Conservation (phyloP, 1,140 invertebrate species). For the Drosophila grimshawi region DNA sequence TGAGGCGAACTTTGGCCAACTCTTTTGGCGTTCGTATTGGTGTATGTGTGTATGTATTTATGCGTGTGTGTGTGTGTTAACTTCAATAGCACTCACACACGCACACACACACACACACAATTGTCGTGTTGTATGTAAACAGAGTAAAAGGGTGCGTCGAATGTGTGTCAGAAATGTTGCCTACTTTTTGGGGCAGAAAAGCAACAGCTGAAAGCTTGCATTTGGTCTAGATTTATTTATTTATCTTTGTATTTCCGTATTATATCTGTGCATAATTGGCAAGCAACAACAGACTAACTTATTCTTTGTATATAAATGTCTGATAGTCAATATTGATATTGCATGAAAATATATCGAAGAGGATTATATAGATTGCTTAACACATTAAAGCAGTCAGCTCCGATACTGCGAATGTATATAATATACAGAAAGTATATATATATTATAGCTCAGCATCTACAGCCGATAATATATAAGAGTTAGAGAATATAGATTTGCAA, state of each 20-base stretch:
- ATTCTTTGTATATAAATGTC: no score
- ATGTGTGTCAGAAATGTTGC: constrained; percentile 38
- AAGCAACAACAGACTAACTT: no score
- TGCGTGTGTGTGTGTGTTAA: constrained; percentile 1
- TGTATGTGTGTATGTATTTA: not conserved
- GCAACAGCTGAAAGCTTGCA: constrained; percentile 5
- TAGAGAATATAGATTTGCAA: no score
- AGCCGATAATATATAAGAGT: no score
- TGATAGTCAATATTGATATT: no score
- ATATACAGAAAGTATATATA: no score
- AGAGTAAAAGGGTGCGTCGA: constrained; percentile 17
- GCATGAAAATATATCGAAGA: no score
- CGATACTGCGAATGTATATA: no score
- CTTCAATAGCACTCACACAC: constrained; percentile 27
- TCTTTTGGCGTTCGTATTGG: constrained; percentile 23
- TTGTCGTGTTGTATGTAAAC: constrained; percentile 25
- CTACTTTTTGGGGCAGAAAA: constrained; percentile 26
- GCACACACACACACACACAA: constrained; percentile 2
- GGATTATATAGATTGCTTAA: no score
- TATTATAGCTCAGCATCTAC: no score
- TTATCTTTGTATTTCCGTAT: not conserved
- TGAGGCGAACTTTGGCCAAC: constrained; percentile 33
- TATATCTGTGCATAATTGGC: no score
- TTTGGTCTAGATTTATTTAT: not conserved
- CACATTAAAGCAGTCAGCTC: no score